A percentile compares a stretch with the other conserved stretches of the same genome.
Evolutionary conservation across 2,888 invertebrate genomes (phyloP).

Genomic region (Oxytorus armatus): DNA sequence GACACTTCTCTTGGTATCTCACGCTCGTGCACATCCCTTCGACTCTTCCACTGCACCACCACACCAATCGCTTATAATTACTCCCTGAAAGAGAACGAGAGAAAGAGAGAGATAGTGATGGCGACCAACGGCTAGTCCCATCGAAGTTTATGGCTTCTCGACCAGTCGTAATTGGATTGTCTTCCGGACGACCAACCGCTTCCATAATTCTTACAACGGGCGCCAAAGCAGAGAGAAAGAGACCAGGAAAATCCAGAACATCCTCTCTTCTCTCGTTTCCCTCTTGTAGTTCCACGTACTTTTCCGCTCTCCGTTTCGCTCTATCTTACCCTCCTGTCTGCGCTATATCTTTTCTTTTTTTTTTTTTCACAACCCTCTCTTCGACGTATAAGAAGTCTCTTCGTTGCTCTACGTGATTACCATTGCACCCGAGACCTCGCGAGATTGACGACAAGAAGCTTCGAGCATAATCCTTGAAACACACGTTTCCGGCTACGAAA

Average conservation of each 20-base stretch:
- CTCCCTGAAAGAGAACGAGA: slow-evolving; percentile 39
- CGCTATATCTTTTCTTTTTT: not conserved
- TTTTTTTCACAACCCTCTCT: slow-evolving; percentile 12
- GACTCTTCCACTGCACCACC: slow-evolving; percentile 33
- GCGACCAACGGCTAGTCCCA: slow-evolving; percentile 65
- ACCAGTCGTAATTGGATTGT: slow-evolving; percentile 78
- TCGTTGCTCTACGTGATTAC: not conserved
- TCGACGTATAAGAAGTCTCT: slow-evolving; percentile 2
- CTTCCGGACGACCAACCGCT: slow-evolving; percentile 76
- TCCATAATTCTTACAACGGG: slow-evolving; percentile 74
- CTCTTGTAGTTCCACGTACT: slow-evolving; percentile 4
- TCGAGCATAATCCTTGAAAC: slow-evolving; percentile 66
- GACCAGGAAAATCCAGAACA: slow-evolving; percentile 41
- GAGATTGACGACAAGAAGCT: slow-evolving; percentile 68
- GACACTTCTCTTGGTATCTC: slow-evolving; percentile 13
- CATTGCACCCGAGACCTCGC: slow-evolving; percentile 12
- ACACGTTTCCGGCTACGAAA: slow-evolving; percentile 58
- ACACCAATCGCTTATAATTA: slow-evolving; percentile 63
- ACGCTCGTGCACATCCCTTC: slow-evolving; percentile 29
- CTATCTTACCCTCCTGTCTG: not conserved
- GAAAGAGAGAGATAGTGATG: slow-evolving; percentile 44
- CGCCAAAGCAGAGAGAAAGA: slow-evolving; percentile 51
- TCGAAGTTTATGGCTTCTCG: slow-evolving; percentile 78
- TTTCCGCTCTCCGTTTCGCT: slow-evolving; percentile 14
- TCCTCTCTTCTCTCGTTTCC: not conserved